Evolutionary conservation across 2,888 invertebrate species (phyloP).

Genomic region (Sialis lutaria): DNA sequence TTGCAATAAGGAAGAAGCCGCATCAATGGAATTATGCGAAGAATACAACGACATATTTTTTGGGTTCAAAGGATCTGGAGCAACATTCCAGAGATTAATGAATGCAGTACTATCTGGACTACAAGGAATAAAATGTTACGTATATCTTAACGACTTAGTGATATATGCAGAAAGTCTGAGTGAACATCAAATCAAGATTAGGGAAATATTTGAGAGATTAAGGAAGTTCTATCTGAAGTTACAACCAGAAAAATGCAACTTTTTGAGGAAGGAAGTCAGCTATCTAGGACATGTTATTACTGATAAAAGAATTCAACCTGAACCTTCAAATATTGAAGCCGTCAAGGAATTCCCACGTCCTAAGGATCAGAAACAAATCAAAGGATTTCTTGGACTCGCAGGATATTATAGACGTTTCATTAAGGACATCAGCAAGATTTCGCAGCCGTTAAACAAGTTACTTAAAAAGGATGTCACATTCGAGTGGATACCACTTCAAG

Average conservation of each 20-base stretch:
- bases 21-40: too few species aligned
- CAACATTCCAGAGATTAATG: slow-evolving; percentile 16
- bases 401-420: slow-evolving; percentile 16
- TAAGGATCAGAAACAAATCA: slow-evolving; percentile 13
- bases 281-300: slow-evolving; percentile 11
- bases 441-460: slow-evolving; percentile 11
- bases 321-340: slow-evolving; percentile 11
- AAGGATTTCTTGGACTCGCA: slow-evolving; percentile 14
- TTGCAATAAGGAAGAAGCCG: too few species aligned
- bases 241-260: slow-evolving; percentile 12
- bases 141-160: slow-evolving; percentile 7
- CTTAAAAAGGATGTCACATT: slow-evolving; percentile 6
- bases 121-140: slow-evolving; percentile 5
- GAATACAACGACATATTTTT: too few species aligned
- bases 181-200: slow-evolving; percentile 7
- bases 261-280: slow-evolving; percentile 7
- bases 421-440: slow-evolving; percentile 9
- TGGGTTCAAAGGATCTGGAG: slow-evolving; percentile 14
- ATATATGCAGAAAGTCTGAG: slow-evolving; percentile 6
- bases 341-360: slow-evolving; percentile 12
- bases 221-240: slow-evolving; percentile 7
- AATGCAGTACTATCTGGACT: slow-evolving; percentile 14
- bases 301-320: slow-evolving; percentile 11
- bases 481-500: slow-evolving; percentile 7
- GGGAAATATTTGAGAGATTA: slow-evolving; percentile 12